Conservation (phyloP, 1,140 invertebrate species). For the Phymastichus coffea region DNA sequence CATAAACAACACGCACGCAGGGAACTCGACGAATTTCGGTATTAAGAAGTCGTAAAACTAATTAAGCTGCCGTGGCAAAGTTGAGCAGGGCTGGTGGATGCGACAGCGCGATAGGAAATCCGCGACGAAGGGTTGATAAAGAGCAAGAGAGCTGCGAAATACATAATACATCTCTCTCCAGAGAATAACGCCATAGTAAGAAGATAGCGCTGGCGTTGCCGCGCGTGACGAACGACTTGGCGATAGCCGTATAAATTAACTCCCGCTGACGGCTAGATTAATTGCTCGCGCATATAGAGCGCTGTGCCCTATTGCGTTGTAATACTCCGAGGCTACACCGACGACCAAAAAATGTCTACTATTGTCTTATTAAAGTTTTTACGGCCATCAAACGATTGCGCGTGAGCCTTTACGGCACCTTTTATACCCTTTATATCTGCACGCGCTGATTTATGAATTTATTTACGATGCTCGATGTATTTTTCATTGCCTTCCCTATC, state of each 20-base stretch:
- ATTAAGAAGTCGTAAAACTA: slow-evolving; percentile 29
- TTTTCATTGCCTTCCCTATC: slow-evolving; percentile 11
- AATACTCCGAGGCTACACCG: no score
- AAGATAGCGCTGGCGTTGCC: slow-evolving; percentile 42
- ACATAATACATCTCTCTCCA: slow-evolving; percentile 32
- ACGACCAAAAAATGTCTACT: no score
- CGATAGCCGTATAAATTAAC: slow-evolving; percentile 48
- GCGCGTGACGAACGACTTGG: slow-evolving; percentile 25
- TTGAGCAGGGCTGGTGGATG: background rate
- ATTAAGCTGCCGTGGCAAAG: background rate
- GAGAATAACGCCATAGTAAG: slow-evolving; percentile 36
- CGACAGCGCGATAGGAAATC: slow-evolving; percentile 36
- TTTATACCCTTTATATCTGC: no score
- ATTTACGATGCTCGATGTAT: slow-evolving; percentile 19
- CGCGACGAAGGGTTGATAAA: slow-evolving; percentile 48
- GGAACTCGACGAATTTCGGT: slow-evolving; percentile 15
- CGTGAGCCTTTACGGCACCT: slow-evolving; percentile 24
- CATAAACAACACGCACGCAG: slow-evolving; percentile 26
- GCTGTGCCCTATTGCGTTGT: no score
- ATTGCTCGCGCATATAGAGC: slow-evolving; percentile 40
- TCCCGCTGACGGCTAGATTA: slow-evolving; percentile 49
- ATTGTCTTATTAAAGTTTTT: slow-evolving; percentile 22
- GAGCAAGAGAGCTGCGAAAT: slow-evolving; percentile 35
- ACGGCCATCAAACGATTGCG: slow-evolving; percentile 24
- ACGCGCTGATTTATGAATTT: slow-evolving; percentile 26